Evolutionary conservation across 1,140 invertebrate genomes (phyloP).

Genomic region (Cyphomyrmex costatus): DNA sequence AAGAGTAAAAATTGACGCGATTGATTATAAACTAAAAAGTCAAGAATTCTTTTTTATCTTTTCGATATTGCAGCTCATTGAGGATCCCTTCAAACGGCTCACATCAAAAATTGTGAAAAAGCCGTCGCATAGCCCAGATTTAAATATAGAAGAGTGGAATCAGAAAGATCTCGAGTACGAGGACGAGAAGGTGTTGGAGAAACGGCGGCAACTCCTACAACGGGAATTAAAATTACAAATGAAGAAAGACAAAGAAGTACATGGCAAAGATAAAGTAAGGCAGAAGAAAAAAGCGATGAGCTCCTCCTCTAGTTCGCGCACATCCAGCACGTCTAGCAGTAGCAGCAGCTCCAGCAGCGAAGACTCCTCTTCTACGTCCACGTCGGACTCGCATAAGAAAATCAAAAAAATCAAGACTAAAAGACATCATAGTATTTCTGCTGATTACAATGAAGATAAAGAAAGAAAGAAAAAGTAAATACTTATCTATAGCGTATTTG

Average conservation of each 20-base stretch:
- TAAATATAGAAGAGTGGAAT: constrained; percentile 92
- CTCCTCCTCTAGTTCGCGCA: constrained; percentile 90
- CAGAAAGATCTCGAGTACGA: constrained; percentile 93
- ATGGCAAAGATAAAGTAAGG: constrained; percentile 85
- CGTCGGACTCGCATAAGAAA: constrained; percentile 87
- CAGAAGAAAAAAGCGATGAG: constrained; percentile 89
- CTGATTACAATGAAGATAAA: constrained; percentile 87
- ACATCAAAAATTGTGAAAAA: constrained; percentile 90
- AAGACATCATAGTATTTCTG: constrained; percentile 88
- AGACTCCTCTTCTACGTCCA: constrained; percentile 87
- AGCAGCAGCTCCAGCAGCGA: constrained; percentile 88
- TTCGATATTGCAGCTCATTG: constrained; percentile 84
- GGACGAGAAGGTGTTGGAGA: constrained; percentile 93
- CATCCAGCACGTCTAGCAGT: constrained; percentile 88
- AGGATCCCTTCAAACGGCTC: constrained; percentile 89
- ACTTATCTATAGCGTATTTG: not conserved
- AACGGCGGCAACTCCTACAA: constrained; percentile 91
- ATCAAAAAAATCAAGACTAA: constrained; percentile 88
- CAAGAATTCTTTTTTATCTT: constrained; percentile 30
- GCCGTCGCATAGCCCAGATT: constrained; percentile 89
- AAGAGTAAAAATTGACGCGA: constrained; percentile 8
- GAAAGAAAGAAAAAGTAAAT: constrained; percentile 84
- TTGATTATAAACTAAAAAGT: not conserved
- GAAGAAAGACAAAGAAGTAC: constrained; percentile 89
- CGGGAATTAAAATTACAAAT: constrained; percentile 92